Percentiles rank a stretch among this genome's conserved stretches.
Conservation (phyloP, 2,113 vertebrate species). For the Drymodes brunneopygia region DNA sequence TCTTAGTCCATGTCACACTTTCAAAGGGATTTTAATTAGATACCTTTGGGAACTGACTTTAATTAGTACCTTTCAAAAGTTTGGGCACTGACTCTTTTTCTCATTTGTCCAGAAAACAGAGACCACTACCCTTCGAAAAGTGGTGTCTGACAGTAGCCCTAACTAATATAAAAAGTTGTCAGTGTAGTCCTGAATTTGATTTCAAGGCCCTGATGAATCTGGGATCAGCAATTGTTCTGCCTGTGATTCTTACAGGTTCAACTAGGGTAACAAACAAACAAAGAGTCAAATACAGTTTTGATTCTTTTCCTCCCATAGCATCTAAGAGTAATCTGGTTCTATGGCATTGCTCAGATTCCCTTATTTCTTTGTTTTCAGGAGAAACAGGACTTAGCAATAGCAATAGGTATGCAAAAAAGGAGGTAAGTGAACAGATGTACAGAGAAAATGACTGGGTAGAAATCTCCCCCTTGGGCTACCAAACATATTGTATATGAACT, state of each 20-base stretch:
- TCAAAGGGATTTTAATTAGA: not conserved
- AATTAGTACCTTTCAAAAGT: not conserved
- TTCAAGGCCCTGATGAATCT: not conserved
- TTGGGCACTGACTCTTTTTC: not conserved
- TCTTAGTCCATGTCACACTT: not conserved
- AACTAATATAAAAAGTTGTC: not conserved
- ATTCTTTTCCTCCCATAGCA: not conserved
- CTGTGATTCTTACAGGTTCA: not conserved
- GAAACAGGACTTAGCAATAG: not conserved
- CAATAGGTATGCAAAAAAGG: not conserved
- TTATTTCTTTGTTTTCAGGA: not conserved
- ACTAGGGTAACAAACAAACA: not conserved
- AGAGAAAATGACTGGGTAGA: not conserved
- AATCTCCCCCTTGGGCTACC: not conserved
- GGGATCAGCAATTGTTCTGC: not conserved
- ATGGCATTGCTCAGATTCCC: not conserved
- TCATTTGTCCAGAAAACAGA: not conserved
- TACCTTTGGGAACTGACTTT: not conserved
- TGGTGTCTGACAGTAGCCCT: not conserved
- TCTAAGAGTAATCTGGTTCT: not conserved
- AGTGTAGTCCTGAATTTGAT: not conserved
- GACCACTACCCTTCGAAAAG: not conserved
- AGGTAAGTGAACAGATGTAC: constrained; percentile 2
- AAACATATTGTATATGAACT: constrained; percentile 28
- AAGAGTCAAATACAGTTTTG: not conserved